Conservation (phyloP, 2,113 vertebrate species). For the Diphyllodes magnificus region DNA sequence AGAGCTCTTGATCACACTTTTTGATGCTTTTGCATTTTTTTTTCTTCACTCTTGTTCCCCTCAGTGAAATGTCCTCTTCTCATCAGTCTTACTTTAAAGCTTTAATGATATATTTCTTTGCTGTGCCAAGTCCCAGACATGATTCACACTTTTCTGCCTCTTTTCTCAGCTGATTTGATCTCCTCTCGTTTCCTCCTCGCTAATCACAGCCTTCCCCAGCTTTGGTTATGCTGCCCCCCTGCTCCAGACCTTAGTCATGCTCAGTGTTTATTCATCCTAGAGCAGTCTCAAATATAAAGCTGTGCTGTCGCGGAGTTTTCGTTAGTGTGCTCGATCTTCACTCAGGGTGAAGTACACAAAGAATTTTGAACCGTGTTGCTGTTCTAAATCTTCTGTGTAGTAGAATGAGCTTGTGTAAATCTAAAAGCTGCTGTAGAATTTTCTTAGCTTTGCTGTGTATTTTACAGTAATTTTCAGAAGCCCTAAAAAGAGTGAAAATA, state of each 20-base stretch:
- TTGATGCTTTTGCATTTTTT: not conserved
- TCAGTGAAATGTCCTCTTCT: not conserved
- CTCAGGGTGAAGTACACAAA: not conserved
- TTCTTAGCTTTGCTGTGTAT: not conserved
- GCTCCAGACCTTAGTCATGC: conserved; percentile 53
- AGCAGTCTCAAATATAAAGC: not conserved
- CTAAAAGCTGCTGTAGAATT: not conserved
- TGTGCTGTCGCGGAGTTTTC: not conserved
- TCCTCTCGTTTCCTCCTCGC: not conserved
- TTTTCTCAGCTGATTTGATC: not conserved
- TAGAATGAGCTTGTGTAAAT: not conserved
- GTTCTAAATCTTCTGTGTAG: not conserved
- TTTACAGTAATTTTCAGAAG: not conserved
- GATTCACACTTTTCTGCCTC: not conserved
- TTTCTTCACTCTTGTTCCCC: not conserved
- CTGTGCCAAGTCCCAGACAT: not conserved
- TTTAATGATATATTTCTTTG: not conserved
- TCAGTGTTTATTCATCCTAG: conserved; percentile 14
- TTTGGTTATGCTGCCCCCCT: conserved; percentile 65
- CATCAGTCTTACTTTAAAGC: not conserved
- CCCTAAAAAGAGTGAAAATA: not conserved
- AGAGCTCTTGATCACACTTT: not conserved
- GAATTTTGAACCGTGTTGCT: not conserved
- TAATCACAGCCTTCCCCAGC: conserved; percentile 33
- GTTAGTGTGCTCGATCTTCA: not conserved